phyloP scores from a whole-genome alignment of 2,113 vertebrate genomes.

The Microcebus murinus region DNA sequence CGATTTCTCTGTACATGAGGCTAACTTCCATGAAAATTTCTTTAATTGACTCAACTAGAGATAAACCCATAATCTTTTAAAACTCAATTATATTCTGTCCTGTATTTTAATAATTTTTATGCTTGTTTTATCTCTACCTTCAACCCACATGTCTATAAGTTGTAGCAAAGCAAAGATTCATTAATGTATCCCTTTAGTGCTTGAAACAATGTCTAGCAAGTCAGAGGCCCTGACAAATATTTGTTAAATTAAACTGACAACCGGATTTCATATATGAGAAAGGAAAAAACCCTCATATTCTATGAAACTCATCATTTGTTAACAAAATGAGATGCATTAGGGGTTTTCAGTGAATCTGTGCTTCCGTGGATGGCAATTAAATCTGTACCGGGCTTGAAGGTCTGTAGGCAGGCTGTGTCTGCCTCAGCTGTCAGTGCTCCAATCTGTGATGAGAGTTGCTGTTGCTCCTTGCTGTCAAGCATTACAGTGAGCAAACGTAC shows the following conservation, averaged over 20 bases:
- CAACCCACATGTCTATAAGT: neutral
- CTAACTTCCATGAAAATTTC: neutral
- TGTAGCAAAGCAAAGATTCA: neutral
- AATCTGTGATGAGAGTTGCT: constrained; percentile 11
- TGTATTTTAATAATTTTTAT: neutral
- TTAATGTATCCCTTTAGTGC: neutral
- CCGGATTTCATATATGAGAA: neutral
- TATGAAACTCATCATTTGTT: neutral
- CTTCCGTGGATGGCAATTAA: constrained; percentile 20
- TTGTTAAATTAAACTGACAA: neutral
- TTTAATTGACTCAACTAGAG: neutral
- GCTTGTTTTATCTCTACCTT: neutral
- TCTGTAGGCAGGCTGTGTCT: neutral
- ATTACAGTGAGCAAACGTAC: constrained; percentile 36
- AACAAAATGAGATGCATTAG: neutral
- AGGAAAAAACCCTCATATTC: neutral
- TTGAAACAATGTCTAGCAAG: neutral
- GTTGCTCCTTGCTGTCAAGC: constrained; percentile 16
- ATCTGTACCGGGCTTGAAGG: neutral
- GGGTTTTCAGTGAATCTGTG: neutral
- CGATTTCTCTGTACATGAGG: neutral
- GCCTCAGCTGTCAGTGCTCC: neutral
- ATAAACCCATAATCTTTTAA: neutral
- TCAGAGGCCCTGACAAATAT: neutral
- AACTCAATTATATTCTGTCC: neutral